phyloP scores from a whole-genome alignment of 1,140 invertebrate genomes.

The Polypedilum pembai region DNA sequence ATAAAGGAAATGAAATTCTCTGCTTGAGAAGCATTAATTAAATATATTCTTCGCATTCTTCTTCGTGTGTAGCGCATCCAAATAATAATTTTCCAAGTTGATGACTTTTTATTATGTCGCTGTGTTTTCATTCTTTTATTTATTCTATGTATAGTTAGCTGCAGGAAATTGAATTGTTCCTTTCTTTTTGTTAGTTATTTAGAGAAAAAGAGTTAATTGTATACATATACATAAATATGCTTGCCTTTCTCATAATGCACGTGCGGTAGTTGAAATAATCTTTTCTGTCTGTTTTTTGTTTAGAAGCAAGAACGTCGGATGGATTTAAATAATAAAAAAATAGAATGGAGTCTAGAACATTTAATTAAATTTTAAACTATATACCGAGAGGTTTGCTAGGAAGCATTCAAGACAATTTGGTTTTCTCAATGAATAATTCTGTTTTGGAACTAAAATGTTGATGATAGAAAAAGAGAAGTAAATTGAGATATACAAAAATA shows the following conservation, averaged over 20 bases:
- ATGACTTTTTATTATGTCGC: neutral
- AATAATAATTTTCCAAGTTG: conserved; percentile 7
- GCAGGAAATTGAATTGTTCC: conserved; percentile 17
- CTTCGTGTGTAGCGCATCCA: neutral
- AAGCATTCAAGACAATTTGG: too few species aligned
- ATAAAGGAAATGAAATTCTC: conserved; percentile 18
- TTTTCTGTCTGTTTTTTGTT: conserved; percentile 3
- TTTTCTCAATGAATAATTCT: too few species aligned
- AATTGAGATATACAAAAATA: too few species aligned
- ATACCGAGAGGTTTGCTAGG: too few species aligned
- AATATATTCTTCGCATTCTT: conserved; percentile 2
- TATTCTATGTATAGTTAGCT: neutral
- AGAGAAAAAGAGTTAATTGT: conserved; percentile 2
- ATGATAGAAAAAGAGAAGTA: too few species aligned
- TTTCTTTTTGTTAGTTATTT: neutral
- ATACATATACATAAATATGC: neutral
- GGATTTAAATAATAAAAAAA: too few species aligned
- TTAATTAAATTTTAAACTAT: too few species aligned
- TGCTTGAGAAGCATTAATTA: neutral
- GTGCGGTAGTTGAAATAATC: neutral
- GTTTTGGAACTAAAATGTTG: too few species aligned
- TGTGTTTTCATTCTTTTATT: neutral
- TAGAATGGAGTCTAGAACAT: too few species aligned
- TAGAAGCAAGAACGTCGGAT: neutral
- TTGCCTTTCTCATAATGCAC: conserved; percentile 8